Evolutionary conservation across 1,140 invertebrate genomes (phyloP), one percentile per base, ranked within the genome.

Genomic region (Danaus plexippus): DNA sequence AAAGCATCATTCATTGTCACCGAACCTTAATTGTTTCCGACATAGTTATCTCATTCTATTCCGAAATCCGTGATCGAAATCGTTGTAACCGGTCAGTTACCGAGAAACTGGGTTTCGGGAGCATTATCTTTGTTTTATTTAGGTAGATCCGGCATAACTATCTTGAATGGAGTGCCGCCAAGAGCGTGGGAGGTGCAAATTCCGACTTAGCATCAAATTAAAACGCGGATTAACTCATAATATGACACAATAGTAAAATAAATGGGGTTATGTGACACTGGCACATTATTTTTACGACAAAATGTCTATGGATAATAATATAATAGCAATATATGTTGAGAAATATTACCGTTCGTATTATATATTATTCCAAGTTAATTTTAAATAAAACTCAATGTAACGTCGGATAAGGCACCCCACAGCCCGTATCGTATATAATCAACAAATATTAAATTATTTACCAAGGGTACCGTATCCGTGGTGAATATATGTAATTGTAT

Each of bases 91-190:
- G 45, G 59, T 64, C 69, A 54, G 68, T 70, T 80, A 69, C 76
- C 63, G 52, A 71, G 79, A 80, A 82, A 79, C 71, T 77, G 69
- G 75, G 73, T 77, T 77, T 81, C 72, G 71, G 67, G 75, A 85
- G 64, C 73, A 73, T 52, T 66, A 70, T 80, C 74, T 80, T 75
- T 74, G 75, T 82, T 76, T 81, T 78, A 81, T 85, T 81, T 82
- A 72, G 61, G 60, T 69, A 64, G 69, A 80, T 73, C 69, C 64
- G 60, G 68, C 69, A 75, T 77, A 75, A 76, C 71, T 66, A 73
- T 70, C 67, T 66, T 69, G 60, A 64, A 67, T 69, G 59, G 46
- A 69, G 74, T 78, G 77, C 22, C 22, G 22, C 79, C 78, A 83
- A 85, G 66, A 75, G 75, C 79, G 81, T 82, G 69, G 80, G 80